Percentiles rank a stretch among this genome's conserved stretches.
These are phyloP conservation scores for Struthio camelus DNA, from an alignment of 2,113 vertebrate species.

Conservation along the genomic window DNA sequence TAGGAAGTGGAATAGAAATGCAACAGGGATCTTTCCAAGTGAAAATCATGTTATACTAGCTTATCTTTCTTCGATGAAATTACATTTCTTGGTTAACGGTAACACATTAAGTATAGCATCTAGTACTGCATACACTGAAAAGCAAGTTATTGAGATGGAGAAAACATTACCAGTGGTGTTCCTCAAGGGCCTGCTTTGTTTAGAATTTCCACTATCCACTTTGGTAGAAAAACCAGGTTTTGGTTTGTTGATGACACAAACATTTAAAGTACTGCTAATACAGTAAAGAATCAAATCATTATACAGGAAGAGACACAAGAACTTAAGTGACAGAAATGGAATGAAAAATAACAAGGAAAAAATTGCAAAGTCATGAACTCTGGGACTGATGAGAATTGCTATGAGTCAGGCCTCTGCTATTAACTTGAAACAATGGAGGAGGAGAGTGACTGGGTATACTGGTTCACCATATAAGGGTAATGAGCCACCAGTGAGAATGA, in stretches of 20 bases:
- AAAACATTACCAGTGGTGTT: neutral
- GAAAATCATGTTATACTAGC: neutral
- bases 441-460: neutral
- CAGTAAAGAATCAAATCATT: neutral
- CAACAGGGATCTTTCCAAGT: neutral
- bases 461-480: neutral
- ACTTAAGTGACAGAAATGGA: neutral
- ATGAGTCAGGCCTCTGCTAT: neutral
- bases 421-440: neutral
- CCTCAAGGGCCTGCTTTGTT: neutral
- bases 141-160: neutral
- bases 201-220: neutral
- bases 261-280: neutral
- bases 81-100: neutral
- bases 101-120: neutral
- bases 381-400: neutral
- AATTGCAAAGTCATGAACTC: neutral
- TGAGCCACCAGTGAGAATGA: neutral
- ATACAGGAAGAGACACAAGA: neutral
- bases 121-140: neutral
- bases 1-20: neutral
- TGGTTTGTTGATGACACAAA: neutral
- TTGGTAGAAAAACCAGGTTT: neutral
- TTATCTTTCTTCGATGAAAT: neutral
- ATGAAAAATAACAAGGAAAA: neutral